These are phyloP conservation scores for Conops quadrifasciatus DNA, from an alignment of 2,888 invertebrate genomes.

Conservation along the genomic window DNA sequence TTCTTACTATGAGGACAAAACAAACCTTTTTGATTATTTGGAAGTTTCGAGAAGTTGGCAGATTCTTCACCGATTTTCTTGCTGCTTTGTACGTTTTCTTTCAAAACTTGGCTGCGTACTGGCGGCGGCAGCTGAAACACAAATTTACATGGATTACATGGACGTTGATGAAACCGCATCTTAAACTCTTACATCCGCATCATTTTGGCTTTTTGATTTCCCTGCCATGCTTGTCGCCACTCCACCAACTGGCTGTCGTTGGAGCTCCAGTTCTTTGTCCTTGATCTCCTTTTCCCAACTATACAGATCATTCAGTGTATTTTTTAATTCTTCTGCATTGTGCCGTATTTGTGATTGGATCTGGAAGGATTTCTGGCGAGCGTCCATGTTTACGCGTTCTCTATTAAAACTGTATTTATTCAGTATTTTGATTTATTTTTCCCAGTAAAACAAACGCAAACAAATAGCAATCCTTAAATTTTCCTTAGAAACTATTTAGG, in stretches of 20 bases:
- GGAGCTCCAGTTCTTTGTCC: slow-evolving; percentile 56
- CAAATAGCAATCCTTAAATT: no score
- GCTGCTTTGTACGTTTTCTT: background rate
- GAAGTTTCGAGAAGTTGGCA: background rate
- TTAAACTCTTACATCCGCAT: background rate
- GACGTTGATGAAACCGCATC: background rate
- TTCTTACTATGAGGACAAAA: background rate
- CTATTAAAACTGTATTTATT: no score
- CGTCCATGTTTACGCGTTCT: slow-evolving; percentile 39
- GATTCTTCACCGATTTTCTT: background rate
- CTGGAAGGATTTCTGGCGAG: slow-evolving; percentile 52
- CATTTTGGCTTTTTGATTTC: slow-evolving; percentile 19
- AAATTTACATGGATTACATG: background rate
- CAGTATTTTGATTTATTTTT: no score
- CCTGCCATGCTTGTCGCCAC: slow-evolving; percentile 32
- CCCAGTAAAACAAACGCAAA: no score
- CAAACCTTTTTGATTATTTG: background rate
- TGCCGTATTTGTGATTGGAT: slow-evolving; percentile 64
- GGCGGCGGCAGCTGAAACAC: slow-evolving; percentile 41
- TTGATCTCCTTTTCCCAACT: slow-evolving; percentile 64
- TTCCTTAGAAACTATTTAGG: no score
- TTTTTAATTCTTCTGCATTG: slow-evolving; percentile 55
- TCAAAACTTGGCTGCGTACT: slow-evolving; percentile 48
- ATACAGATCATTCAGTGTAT: slow-evolving; percentile 55
- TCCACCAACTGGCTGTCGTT: slow-evolving; percentile 43